Evolutionary conservation across 2,113 vertebrate genomes (phyloP).

Genomic region (Alligator sinensis): DNA sequence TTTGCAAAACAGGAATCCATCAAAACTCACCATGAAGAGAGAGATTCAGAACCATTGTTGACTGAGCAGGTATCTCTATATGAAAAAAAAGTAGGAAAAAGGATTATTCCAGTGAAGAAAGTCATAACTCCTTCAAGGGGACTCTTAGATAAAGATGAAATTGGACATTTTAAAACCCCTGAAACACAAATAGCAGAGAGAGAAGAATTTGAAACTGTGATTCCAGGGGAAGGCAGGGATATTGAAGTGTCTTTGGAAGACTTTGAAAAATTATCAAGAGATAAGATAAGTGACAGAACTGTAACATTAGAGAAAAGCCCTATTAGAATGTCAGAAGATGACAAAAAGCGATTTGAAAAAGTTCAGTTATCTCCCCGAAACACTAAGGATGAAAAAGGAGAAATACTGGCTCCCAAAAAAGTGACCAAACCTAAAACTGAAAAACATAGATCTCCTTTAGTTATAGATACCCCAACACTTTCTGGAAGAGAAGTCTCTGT

Average conservation of each 20-base stretch:
- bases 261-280: background rate
- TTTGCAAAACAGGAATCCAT: background rate
- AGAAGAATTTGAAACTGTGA: background rate
- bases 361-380: background rate
- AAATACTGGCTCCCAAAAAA: constrained; percentile 13
- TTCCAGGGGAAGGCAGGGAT: background rate
- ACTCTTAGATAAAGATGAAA: background rate
- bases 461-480: constrained; percentile 60
- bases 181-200: background rate
- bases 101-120: background rate
- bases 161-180: background rate
- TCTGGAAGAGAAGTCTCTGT: constrained; percentile 44
- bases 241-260: background rate
- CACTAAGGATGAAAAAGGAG: background rate
- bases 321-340: background rate
- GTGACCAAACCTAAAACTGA: constrained; percentile 2
- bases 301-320: background rate
- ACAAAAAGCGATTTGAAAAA: background rate
- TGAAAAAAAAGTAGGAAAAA: constrained; percentile 2
- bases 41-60: constrained; percentile 57
- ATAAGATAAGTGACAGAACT: background rate
- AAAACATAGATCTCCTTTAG: constrained; percentile 72
- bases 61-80: background rate
- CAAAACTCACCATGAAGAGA: constrained; percentile 11
- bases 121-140: background rate